Base-by-base conservation (phyloP, 2,888 invertebrate genomes). In the Osmoderma eremita region DNA sequence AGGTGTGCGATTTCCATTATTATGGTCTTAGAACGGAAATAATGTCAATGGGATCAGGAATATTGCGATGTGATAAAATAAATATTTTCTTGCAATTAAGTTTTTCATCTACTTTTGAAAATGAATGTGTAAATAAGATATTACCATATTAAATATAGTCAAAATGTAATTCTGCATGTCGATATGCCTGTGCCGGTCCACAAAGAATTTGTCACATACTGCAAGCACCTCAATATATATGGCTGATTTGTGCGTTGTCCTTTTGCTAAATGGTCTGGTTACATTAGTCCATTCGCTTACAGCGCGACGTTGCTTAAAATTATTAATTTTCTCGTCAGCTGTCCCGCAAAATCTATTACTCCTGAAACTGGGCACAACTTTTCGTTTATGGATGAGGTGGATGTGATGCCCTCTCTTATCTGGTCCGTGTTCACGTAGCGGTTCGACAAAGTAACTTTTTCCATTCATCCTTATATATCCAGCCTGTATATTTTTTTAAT, bases 131-230 rank as follows among this genome's bases (percentile, higher is more conserved):
- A n/a, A n/a, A n/a, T n/a, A n/a, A n/a, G n/a, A n/a, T n/a, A n/a
- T n/a, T 78, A 84, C 90, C 88, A 90, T 89, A 79, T 90, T 90
- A 88, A 90, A 88, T 67, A 90, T 84, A 8, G 90, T 90, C 70
- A 90, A 80, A 3, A 90, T 85, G 77, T 90, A 90, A 6, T 85
- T 86, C 75, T 89, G 87, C 48, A 87, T 83, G 78, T 89, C 88
- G 68, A 86, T 86, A 73, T 87, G 84, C 73, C 86, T 85, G 78
- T 90, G 89, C 75, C 86, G 87, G n/a, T 86, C 83, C 75, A 88
- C 81, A 86, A 90, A 90, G 74, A 85, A 85, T 68, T 86, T 86
- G 79, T 90, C 90, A 38, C 88, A 88, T n/a, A 90, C 90, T 10
- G 90, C 84, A 62, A 89, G 79, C 0, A 87, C 84, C 76, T 90